phyloP scores from a whole-genome alignment of 2,797 vertebrate species.

The Aselliscus stoliczkanus region DNA sequence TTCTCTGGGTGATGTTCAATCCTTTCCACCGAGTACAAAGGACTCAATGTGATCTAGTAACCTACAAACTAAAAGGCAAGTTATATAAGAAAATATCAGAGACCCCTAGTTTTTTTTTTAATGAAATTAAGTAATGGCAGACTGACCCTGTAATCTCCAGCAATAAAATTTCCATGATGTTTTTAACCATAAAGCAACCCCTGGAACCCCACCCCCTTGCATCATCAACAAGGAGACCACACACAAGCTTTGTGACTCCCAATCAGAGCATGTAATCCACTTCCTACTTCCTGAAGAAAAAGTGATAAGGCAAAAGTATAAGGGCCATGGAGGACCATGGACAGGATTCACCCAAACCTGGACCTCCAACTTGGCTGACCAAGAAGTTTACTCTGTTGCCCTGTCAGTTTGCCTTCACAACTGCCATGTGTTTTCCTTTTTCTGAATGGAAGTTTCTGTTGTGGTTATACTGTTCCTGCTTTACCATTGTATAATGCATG shows the following conservation, averaged over 20 bases:
- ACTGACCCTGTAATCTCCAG: not conserved
- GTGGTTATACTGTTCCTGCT: not conserved
- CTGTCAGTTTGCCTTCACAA: not conserved
- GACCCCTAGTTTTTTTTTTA: not conserved
- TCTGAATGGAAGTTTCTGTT: not conserved
- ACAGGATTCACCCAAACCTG: not conserved
- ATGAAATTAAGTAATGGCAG: not conserved
- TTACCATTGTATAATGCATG: not conserved
- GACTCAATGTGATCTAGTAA: not conserved
- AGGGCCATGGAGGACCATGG: not conserved
- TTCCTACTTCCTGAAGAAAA: not conserved
- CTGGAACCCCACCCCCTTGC: not conserved
- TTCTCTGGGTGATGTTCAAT: not conserved
- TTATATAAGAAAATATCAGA: not conserved
- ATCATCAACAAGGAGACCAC: not conserved
- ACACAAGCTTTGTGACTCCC: not conserved
- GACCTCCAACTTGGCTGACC: not conserved
- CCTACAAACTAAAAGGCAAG: not conserved
- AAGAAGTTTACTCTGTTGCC: not conserved
- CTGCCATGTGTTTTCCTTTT: not conserved
- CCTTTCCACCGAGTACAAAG: not conserved
- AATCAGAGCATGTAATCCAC: not conserved
- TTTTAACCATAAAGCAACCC: not conserved
- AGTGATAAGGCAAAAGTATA: not conserved
- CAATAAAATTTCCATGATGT: not conserved